Evolutionary conservation across 2,113 vertebrate genomes (phyloP).

Genomic region (Saiga tatarica): DNA sequence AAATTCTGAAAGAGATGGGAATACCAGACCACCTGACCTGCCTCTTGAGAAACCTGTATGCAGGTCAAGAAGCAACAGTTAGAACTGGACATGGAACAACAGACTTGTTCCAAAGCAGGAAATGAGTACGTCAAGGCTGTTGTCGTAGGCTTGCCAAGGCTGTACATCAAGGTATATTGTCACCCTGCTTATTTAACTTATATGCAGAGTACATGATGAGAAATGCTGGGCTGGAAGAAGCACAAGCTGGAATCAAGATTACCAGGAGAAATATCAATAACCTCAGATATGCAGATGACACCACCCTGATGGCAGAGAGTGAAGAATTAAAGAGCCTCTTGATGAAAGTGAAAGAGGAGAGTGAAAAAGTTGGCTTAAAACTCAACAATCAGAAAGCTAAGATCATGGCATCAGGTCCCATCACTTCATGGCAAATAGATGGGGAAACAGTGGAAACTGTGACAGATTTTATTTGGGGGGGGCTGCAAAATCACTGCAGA

Average conservation of each 20-base stretch:
- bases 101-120: background rate
- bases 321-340: background rate
- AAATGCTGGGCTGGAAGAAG: fast-evolving
- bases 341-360: background rate
- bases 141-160: no score
- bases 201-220: background rate
- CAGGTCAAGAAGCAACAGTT: background rate
- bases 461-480: background rate
- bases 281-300: background rate
- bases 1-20: background rate
- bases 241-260: background rate
- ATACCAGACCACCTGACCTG: background rate
- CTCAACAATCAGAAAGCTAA: background rate
- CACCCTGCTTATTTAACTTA: background rate
- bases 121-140: background rate
- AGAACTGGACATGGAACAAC: background rate
- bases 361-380: background rate
- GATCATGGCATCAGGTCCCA: background rate
- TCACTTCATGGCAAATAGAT: background rate
- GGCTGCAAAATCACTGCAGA: background rate
- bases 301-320: background rate
- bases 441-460: background rate
- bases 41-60: background rate
- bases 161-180: background rate
- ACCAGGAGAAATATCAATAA: background rate